These are phyloP conservation scores for Acanthiza pusilla DNA, from an alignment of 2,797 vertebrate genomes.

Conservation along the genomic window DNA sequence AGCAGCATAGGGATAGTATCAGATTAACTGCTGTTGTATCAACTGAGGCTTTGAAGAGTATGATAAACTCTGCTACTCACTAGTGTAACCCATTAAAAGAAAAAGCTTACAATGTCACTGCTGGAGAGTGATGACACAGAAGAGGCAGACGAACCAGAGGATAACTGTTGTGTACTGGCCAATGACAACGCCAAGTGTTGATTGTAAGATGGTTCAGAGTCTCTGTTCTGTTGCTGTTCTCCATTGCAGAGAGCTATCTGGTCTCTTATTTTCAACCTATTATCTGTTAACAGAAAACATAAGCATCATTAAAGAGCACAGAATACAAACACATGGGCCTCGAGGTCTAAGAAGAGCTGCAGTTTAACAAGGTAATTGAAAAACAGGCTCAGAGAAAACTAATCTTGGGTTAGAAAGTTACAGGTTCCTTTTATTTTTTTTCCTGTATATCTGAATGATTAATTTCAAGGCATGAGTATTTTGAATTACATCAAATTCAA, in stretches of 20 bases:
- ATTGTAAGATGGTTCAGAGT: slow-evolving; percentile 81
- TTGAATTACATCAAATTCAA: slow-evolving; percentile 6
- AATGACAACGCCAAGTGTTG: slow-evolving; percentile 86
- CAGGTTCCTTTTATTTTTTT: neutral
- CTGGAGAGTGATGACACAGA: slow-evolving; percentile 92
- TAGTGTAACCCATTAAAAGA: neutral
- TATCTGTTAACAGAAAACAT: slow-evolving; percentile 61
- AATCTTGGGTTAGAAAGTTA: neutral
- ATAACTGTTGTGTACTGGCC: slow-evolving; percentile 87
- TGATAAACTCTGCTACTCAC: neutral
- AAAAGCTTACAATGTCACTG: slow-evolving; percentile 90
- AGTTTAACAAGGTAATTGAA: slow-evolving; percentile 8
- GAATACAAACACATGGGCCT: neutral
- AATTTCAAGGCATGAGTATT: neutral
- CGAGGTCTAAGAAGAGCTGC: neutral
- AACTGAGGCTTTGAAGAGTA: neutral
- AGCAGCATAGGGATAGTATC: neutral
- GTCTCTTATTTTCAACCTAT: slow-evolving; percentile 71
- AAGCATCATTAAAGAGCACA: neutral
- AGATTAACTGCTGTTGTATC: neutral
- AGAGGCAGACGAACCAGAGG: slow-evolving; percentile 85
- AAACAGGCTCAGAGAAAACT: neutral
- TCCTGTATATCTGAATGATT: neutral
- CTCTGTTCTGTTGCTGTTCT: slow-evolving; percentile 81
- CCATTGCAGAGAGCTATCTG: slow-evolving; percentile 62